Evolutionary conservation across 2,113 vertebrate species (phyloP).

Genomic region (Neomonachus schauinslandi): DNA sequence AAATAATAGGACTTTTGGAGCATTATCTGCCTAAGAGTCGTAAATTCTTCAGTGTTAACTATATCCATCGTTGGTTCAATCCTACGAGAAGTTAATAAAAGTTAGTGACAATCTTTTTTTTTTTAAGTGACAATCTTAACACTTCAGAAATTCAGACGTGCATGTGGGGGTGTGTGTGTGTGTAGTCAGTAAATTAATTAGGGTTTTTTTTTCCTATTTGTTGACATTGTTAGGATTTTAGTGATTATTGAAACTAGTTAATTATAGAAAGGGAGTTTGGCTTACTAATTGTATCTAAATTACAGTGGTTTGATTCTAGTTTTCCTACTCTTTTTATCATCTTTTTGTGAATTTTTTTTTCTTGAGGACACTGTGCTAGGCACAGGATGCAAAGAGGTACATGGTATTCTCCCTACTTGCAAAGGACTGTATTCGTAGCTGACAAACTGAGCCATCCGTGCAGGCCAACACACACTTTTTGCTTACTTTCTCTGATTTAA

Average conservation of each 20-base stretch:
- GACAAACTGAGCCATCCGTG: not conserved
- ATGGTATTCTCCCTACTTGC: rapidly evolving
- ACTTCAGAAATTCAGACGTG: not conserved
- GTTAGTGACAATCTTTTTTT: not conserved
- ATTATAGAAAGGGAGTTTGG: not conserved
- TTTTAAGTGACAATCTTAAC: not conserved
- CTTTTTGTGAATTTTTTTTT: not conserved
- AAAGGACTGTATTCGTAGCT: too few relatives aligned
- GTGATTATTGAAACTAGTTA: not conserved
- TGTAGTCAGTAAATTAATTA: not conserved
- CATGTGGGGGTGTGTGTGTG: not conserved
- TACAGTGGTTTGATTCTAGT: not conserved
- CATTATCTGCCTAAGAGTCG: not conserved
- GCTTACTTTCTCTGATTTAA: not conserved
- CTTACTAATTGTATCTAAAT: not conserved
- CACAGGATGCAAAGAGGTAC: not conserved
- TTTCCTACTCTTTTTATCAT: not conserved
- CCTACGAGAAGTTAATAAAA: not conserved
- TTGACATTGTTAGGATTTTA: not conserved
- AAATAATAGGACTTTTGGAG: not conserved
- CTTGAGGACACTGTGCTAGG: not conserved
- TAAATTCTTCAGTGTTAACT: not conserved
- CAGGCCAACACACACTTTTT: rapidly evolving
- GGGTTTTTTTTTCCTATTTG: not conserved
- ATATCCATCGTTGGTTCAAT: not conserved